Evolutionary conservation across 2,797 vertebrate genomes (phyloP), one percentile per base, ranked within the genome.

Genomic region (Myioborus melanocephalus): DNA sequence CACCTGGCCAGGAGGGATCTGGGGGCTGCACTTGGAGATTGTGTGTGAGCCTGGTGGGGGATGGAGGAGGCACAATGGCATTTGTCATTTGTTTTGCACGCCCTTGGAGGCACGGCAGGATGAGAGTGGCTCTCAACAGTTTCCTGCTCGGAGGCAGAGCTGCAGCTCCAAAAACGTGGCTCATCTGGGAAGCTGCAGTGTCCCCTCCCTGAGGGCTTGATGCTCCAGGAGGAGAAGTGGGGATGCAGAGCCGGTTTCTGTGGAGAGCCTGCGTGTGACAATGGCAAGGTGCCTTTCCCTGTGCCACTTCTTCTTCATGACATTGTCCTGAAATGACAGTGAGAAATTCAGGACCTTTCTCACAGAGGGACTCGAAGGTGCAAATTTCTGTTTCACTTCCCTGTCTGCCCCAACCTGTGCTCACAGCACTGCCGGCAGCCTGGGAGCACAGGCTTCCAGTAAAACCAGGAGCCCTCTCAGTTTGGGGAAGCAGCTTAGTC

Each of bases 1-100:
- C 95, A 95, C 96, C 96, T 96, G 93, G 95, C 77, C 94, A 93
- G 90, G 49, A 92, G 95, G 91, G 90, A 94, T 89, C 95, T 41
- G 77, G 91, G 81, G 94, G 60, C 93, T 90, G 89, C 81, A 12
- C 68, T 87, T 80, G 94, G 94, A 86, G 78, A 94, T 13, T 2
- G 23, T 73, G 81, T 46, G 56, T 75, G 89, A 83, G 30, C 66
- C 87, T 65, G 73, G 41, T 52, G 76, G 72, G 93, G 89, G 77
- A 53, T 72, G 83, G 83, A 90, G 30, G 89, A 89, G 89, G 87
- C 84, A 95, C 91, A 93, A 83, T 93, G 96, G 85, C 95, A 94
- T 88, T 96, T 93, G 94, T 89, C 94, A 93, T 88, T 96, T 93
- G 95, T 92, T 81, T 70, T 89, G 87, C 83, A 79, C 21, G 10